phyloP scores from a whole-genome alignment of 1,140 invertebrate species.

The Argopecten irradians region DNA sequence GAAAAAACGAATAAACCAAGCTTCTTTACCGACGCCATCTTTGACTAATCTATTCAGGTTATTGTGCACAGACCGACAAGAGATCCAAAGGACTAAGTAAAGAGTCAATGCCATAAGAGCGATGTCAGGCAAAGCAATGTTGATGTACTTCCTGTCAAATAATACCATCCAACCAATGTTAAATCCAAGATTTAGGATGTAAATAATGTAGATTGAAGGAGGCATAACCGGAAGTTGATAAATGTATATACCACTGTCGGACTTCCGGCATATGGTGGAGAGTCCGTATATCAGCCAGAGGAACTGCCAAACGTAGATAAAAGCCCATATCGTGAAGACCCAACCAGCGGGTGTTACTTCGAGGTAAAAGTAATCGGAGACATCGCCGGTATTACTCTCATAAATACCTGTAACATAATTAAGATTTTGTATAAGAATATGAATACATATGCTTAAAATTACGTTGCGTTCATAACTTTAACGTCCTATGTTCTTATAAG shows the following conservation, averaged over 20 bases:
- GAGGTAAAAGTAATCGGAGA: conserved; percentile 43
- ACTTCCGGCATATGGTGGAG: conserved; percentile 40
- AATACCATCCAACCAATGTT: conserved; percentile 64
- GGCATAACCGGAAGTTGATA: conserved; percentile 30
- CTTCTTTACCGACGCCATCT: conserved; percentile 27
- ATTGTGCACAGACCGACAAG: conserved; percentile 37
- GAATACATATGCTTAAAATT: no score
- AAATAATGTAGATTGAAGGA: conserved; percentile 37
- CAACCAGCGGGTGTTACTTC: conserved; percentile 48
- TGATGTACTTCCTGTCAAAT: conserved; percentile 58
- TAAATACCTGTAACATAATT: conserved; percentile 59
- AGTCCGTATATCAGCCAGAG: conserved; percentile 51
- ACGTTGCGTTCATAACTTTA: no score
- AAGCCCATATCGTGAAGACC: conserved; percentile 53
- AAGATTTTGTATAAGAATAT: no score
- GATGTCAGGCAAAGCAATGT: conserved; percentile 40
- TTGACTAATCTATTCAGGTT: not conserved
- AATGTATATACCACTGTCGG: conserved; percentile 29
- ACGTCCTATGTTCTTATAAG: no score
- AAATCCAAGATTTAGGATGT: conserved; percentile 43
- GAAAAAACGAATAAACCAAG: conserved; percentile 62
- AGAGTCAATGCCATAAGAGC: conserved; percentile 52
- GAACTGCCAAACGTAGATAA: conserved; percentile 57
- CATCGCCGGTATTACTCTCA: conserved; percentile 46
- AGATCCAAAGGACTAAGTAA: conserved; percentile 49